These are phyloP conservation scores for Thelaira solivaga DNA, from an alignment of 2,888 invertebrate genomes.

Conservation along the genomic window DNA sequence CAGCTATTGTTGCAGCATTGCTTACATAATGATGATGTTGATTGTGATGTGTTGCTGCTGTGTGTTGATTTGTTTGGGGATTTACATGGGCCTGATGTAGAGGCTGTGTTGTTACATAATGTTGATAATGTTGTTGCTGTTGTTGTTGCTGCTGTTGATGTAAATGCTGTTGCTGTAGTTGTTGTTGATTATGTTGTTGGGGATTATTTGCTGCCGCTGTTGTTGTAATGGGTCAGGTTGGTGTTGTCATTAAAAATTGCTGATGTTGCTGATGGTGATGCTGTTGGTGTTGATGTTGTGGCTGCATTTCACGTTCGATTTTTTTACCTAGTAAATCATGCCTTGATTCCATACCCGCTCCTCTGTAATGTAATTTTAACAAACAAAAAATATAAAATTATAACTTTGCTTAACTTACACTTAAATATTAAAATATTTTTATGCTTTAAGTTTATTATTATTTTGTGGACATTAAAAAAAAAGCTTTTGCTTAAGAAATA, in stretches of 20 bases:
- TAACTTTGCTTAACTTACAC: neutral
- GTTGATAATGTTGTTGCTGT: constrained; percentile 65
- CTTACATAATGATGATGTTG: constrained; percentile 57
- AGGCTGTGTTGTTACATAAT: constrained; percentile 63
- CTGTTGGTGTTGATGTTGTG: constrained; percentile 59
- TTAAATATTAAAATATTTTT: neutral
- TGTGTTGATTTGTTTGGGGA: constrained; percentile 50
- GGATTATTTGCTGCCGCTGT: constrained; percentile 62
- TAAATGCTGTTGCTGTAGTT: constrained; percentile 62
- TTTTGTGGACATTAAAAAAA: too few relatives aligned
- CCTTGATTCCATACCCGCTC: constrained; percentile 78
- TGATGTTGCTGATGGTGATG: constrained; percentile 72
- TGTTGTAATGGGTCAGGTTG: constrained; percentile 77
- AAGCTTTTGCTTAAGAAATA: too few relatives aligned
- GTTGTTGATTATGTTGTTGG: constrained; percentile 64
- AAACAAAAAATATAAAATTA: neutral
- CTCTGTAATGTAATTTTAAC: constrained; percentile 71
- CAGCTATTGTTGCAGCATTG: constrained; percentile 66
- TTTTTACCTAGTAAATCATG: constrained; percentile 77
- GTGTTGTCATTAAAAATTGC: constrained; percentile 77
- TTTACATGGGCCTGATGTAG: constrained; percentile 62
- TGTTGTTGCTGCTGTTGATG: constrained; percentile 59
- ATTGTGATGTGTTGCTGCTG: constrained; percentile 38
- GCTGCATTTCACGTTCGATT: constrained; percentile 75
- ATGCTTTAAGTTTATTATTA: too few relatives aligned